Percentiles rank a stretch among this genome's conserved stretches.
These are phyloP conservation scores for Apeltes quadracus DNA, from an alignment of 2,113 vertebrate species.

Conservation along the genomic window DNA sequence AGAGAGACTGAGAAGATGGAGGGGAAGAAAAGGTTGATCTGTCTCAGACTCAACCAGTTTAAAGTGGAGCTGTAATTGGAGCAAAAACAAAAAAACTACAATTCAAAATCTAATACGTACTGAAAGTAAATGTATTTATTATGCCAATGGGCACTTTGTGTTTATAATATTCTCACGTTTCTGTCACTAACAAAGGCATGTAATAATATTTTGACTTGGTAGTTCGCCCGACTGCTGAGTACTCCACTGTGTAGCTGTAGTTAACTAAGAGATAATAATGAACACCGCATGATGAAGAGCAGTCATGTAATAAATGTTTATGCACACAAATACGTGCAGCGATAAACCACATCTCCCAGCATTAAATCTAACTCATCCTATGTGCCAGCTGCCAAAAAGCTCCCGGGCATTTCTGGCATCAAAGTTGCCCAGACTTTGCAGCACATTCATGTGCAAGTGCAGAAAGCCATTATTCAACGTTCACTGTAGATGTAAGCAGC, in stretches of 20 bases:
- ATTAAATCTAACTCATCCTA: background rate
- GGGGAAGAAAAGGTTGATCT: background rate
- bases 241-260: background rate
- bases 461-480: slow-evolving; percentile 32
- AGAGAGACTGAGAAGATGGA: background rate
- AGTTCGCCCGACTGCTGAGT: too few species aligned
- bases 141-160: background rate
- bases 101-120: too few species aligned
- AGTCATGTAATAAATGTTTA: background rate
- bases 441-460: slow-evolving; percentile 7
- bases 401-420: background rate
- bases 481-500: background rate
- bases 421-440: slow-evolving; percentile 1
- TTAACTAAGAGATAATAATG: background rate
- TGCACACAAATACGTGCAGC: background rate
- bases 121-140: too few species aligned
- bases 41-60: background rate
- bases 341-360: background rate
- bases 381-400: background rate
- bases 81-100: background rate
- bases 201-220: background rate
- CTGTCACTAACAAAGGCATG: background rate
- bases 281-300: background rate
- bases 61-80: too few species aligned
- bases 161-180: background rate